Base-by-base conservation (phyloP, 1,140 invertebrate species). In the Drosophila pandora region DNA sequence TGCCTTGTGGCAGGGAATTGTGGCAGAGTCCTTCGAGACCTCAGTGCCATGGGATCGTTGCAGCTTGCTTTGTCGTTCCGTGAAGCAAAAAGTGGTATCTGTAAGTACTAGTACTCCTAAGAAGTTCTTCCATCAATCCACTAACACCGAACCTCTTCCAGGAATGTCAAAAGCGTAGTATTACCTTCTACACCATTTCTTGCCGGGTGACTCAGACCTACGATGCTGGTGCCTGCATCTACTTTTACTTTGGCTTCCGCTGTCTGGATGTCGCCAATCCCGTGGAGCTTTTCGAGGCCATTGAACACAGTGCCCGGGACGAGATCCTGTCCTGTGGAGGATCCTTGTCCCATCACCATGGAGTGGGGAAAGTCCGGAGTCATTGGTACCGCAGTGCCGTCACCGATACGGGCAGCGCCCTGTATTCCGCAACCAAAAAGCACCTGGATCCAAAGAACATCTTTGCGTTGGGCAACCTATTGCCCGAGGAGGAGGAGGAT, bases 1-100 rank as follows among this genome's bases (percentile, higher is more conserved):
- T 43, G 98, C 95, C 0, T 93, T 99, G 50, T 96, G 98, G 34
- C 98, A 96, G 90, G 94, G 95, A 61, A 94, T 99, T 41, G 95
- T 99, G 8, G 96, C 97, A 0, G 98, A 99, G 92, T 99, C 98
- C 0, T 99, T 99, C 93, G 98, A 99, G 92, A 99, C 98, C 0
- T 99, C 98, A 0, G 97, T 99, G 13, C 96, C 98, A 2, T 99
- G 98, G 98, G 97, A 98, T 91, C 94, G 96, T 43, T 95, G 97
- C 6, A 91, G 95, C n/a, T 92, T 94, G 22, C 92, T 99, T 12
- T 98, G 97, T 90, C 93, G 94, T 28, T 98, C 98, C 93, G 98
- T 99, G 0, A 99, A 99, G 91, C 93, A 95, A 37, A 92, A 96
- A 37, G 93, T 99, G 1, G 90, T 92, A 2, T 60, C 72, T 63